phyloP scores from a whole-genome alignment of 2,113 vertebrate species.

The Strigops habroptila region DNA sequence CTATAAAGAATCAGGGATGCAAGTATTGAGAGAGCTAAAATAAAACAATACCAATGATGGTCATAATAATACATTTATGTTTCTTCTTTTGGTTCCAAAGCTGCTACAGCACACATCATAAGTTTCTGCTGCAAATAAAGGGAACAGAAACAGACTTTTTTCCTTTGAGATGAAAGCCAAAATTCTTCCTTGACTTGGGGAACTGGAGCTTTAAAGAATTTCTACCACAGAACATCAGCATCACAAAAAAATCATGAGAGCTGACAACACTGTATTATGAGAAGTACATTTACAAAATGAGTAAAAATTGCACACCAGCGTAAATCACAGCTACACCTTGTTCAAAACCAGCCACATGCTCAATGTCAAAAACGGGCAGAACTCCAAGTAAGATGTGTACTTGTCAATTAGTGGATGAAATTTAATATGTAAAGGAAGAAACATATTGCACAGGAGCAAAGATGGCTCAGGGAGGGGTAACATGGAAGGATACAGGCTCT shows the following conservation, averaged over 20 bases:
- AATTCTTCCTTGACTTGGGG: not conserved
- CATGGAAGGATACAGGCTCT: not conserved
- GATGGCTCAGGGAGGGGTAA: not conserved
- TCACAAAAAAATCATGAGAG: not conserved
- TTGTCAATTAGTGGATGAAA: constrained; percentile 17
- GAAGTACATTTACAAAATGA: not conserved
- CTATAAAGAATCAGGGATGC: constrained; percentile 3
- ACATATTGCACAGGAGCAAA: not conserved
- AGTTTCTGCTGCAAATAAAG: not conserved
- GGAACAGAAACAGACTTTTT: not conserved
- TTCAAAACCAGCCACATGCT: constrained; percentile 9
- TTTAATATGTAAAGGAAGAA: not conserved
- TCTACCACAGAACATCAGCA: not conserved
- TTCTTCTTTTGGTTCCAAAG: not conserved
- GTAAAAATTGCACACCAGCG: not conserved
- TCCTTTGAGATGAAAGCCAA: not conserved
- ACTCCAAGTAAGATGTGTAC: not conserved
- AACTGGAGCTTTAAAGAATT: not conserved
- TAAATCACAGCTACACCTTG: not conserved
- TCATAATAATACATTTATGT: not conserved
- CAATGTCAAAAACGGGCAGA: not conserved
- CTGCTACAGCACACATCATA: not conserved
- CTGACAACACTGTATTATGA: not conserved
- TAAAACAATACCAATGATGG: not conserved
- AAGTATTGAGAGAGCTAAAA: not conserved